A percentile compares a stretch with the other conserved stretches of the same genome.
Conservation (phyloP, 1,140 invertebrate species). For the Paracyclopina nana region DNA sequence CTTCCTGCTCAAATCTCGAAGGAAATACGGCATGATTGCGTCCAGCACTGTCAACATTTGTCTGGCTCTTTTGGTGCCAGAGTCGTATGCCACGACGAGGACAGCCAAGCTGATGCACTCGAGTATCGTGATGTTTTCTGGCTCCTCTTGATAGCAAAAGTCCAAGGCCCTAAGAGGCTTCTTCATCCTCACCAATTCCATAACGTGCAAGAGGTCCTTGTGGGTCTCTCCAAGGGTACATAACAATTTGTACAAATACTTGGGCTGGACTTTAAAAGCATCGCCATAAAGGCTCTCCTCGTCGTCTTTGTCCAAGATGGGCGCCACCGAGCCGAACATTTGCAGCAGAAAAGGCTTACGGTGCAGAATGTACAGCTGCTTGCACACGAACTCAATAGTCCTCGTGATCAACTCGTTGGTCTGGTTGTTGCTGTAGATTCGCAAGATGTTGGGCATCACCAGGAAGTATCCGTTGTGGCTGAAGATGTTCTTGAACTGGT, state of each 20-base stretch:
- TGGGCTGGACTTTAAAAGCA: constrained; percentile 73
- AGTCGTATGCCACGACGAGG: constrained; percentile 91
- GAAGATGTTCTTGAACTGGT: constrained; percentile 97
- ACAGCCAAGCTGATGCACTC: constrained; percentile 88
- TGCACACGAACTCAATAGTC: constrained; percentile 90
- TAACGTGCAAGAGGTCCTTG: constrained; percentile 80
- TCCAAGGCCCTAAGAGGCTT: constrained; percentile 91
- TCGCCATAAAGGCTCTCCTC: constrained; percentile 62
- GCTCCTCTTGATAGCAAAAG: constrained; percentile 89
- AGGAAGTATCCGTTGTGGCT: constrained; percentile 74
- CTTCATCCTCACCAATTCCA: constrained; percentile 82
- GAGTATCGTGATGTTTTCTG: constrained; percentile 76
- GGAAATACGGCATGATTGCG: constrained; percentile 80
- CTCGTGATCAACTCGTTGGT: constrained; percentile 83
- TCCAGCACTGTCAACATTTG: constrained; percentile 93
- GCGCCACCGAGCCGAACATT: constrained; percentile 95
- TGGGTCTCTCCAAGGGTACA: constrained; percentile 75
- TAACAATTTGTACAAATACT: constrained; percentile 71
- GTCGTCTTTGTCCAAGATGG: constrained; percentile 77
- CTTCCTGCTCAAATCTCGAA: constrained; percentile 74
- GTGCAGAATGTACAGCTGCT: constrained; percentile 95
- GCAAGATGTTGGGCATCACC: constrained; percentile 88
- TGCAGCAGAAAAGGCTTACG: constrained; percentile 94
- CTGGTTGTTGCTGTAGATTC: constrained; percentile 93
- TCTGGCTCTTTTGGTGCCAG: constrained; percentile 79